Base-by-base conservation (phyloP, 2,797 vertebrate species). In the Fratercula arctica region DNA sequence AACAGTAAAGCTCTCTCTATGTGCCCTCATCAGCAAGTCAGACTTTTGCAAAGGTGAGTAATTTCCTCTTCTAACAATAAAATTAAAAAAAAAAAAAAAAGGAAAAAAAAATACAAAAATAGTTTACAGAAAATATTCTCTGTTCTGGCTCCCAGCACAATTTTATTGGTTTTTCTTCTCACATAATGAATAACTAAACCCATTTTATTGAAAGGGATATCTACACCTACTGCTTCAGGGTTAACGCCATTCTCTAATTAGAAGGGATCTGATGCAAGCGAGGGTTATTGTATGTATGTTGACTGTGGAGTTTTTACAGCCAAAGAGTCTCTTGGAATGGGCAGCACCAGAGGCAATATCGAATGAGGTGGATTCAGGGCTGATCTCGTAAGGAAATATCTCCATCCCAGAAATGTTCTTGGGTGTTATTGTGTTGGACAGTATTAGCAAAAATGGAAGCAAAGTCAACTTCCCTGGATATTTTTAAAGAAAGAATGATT, bases 131-230 rank as follows among this genome's bases (percentile, higher is more conserved):
- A 95, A 88, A 83, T 56, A 75, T 61, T 70, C 90, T 48, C 59
- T 90, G 11, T 77, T 93, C 86, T 89, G 88, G 61, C 90, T 95
- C 86, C 67, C 72, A 93, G 69, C 84, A 90, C 66, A 50, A 39
- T 82, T 94, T 94, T 90, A 91, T 94, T 92, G 43, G 20, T 84
- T 94, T 94, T 95, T 82, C 91, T 91, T 90, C 89, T 86, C 39
- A 26, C 33, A 10, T 87, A 93, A 94, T 92, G 87, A 93, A 89
- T 91, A 95, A 79, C 87, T 84, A 93, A 94, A 89, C 60, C 85
- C 56, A 29, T 88, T 92, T 95, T 90, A 96, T 90, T 92, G 87
- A 84, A 91, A 87, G 77, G 67, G 51, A 50, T 93, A 89, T 48
- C 82, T 81, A 91, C 90, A 84, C 56, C 48, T 82, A 45, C 85